A percentile compares a stretch with the other conserved stretches of the same genome.
These are phyloP conservation scores for Brachyhypopomus gauderio DNA, from an alignment of 2,113 vertebrate genomes.

Conservation along the genomic window DNA sequence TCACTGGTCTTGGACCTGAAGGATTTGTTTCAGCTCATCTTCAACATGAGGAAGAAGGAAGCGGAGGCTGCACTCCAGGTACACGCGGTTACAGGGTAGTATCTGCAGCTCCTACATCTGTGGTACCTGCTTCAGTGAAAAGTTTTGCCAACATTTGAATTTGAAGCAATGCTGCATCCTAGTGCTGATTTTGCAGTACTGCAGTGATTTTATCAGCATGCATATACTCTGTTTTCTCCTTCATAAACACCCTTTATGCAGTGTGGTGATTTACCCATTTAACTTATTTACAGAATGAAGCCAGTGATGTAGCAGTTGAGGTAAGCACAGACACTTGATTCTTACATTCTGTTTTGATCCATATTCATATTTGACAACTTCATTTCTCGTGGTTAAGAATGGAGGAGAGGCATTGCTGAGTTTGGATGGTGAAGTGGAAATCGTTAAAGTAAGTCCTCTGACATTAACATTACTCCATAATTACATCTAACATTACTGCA, in stretches of 20 bases:
- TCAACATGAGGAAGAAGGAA: slow-evolving; percentile 91
- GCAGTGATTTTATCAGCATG: background rate
- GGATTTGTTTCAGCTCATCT: slow-evolving; percentile 95
- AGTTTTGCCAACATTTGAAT: background rate
- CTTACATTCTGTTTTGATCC: background rate
- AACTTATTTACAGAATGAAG: slow-evolving; percentile 68
- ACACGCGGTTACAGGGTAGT: background rate
- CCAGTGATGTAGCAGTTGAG: slow-evolving; percentile 63
- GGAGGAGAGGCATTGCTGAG: slow-evolving; percentile 68
- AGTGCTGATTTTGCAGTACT: background rate
- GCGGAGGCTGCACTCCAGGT: slow-evolving; percentile 82
- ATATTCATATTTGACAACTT: background rate
- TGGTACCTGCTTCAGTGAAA: background rate
- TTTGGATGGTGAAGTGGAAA: slow-evolving; percentile 69
- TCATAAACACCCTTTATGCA: background rate
- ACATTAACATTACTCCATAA: too few species aligned
- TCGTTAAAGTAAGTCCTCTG: slow-evolving; percentile 70
- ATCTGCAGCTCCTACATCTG: too few species aligned
- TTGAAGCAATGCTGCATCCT: background rate
- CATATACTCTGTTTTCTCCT: background rate
- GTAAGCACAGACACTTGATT: slow-evolving; percentile 54
- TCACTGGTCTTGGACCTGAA: slow-evolving; percentile 93
- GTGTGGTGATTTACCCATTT: background rate
- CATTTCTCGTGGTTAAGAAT: slow-evolving; percentile 71
- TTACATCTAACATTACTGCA: background rate